Conservation (phyloP, 2,888 invertebrate genomes). For the Sepioteuthis lessoniana region DNA sequence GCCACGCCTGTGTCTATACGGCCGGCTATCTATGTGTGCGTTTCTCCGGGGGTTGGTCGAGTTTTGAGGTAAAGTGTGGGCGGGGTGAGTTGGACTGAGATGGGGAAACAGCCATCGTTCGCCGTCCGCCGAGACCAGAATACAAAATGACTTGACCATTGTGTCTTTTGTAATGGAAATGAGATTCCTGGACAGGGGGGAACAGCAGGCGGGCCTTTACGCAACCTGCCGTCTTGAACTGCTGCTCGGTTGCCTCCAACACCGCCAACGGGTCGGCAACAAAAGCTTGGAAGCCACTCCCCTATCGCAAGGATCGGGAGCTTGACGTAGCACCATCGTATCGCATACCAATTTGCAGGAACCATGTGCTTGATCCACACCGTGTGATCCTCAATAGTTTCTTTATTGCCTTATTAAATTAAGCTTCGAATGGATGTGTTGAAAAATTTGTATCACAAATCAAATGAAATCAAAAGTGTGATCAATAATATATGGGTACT, state of each 20-base stretch:
- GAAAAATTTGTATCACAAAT: too few relatives aligned
- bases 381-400: too few relatives aligned
- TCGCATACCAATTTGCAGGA: background rate
- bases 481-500: too few relatives aligned
- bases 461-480: too few relatives aligned
- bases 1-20: background rate
- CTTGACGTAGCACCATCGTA: background rate
- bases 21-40: background rate
- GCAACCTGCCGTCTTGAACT: background rate
- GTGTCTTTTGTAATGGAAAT: background rate
- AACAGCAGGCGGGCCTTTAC: background rate
- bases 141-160: background rate
- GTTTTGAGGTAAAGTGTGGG: background rate
- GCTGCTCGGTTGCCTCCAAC: background rate
- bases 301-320: background rate
- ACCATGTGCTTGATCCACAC: background rate
- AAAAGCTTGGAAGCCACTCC: background rate
- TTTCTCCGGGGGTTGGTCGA: background rate
- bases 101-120: background rate
- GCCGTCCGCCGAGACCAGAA: background rate
- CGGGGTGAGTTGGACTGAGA: background rate
- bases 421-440: too few relatives aligned
- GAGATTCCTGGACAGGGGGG: background rate
- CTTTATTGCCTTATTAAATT: too few relatives aligned
- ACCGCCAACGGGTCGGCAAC: background rate